Evolutionary conservation across 2,113 vertebrate species (phyloP).

Genomic region (Otus sunia): DNA sequence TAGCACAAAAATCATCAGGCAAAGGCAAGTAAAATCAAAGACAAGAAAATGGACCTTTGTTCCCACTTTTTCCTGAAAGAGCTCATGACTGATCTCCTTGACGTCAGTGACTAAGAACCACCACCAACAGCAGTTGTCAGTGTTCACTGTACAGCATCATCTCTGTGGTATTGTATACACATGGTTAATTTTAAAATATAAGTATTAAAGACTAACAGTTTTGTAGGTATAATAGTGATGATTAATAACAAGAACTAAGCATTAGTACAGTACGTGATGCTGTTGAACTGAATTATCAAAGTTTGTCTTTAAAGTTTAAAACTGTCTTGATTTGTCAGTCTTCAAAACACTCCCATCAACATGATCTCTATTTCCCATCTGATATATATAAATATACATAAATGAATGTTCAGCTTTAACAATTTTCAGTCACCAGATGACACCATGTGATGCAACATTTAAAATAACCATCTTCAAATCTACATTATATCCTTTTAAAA

Average conservation of each 20-base stretch:
- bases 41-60: background rate
- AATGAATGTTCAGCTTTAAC: background rate
- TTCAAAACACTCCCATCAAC: background rate
- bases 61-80: background rate
- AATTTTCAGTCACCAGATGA: background rate
- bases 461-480: background rate
- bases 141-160: background rate
- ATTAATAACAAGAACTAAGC: background rate
- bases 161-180: background rate
- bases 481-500: too few species aligned
- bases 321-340: background rate
- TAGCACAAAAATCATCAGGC: background rate
- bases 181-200: background rate
- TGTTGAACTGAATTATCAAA: background rate
- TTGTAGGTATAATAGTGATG: background rate
- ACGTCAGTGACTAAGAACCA: background rate
- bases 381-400: background rate
- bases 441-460: background rate
- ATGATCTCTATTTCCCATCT: rapidly evolving
- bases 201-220: background rate
- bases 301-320: background rate
- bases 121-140: rapidly evolving
- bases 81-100: background rate
- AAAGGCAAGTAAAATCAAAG: background rate
- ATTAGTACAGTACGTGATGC: background rate